Evolutionary conservation across 2,888 invertebrate species (phyloP), one percentile per base, ranked within the genome.

Genomic region (Cantharis rustica): DNA sequence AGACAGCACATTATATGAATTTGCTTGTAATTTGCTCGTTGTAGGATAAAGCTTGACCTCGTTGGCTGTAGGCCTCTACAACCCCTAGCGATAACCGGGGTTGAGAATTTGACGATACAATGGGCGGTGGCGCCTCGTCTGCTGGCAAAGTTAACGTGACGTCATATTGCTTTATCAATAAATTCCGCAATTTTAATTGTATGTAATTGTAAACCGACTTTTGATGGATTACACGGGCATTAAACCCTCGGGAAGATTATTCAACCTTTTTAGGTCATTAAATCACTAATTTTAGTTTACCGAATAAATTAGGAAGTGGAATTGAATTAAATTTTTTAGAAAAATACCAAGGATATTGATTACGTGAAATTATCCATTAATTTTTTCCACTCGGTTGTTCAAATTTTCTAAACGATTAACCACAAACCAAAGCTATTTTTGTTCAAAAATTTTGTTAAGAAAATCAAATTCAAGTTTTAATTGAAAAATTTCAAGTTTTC

Each of bases 121-220:
- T 72, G 69, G 72, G 75, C 72, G 75, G 72, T 75, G 72, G 75
- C 75, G 75, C 72, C 72, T 75, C 72, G 72, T 72, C 75, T 75
- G 68, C 69, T 31, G 68, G 61, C 73, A 73, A 61, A 68, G 62
- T 73, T 66, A n/a, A 31, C 15, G 63, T 75, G 75, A 75, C 75
- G 75, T 75, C 75, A 75, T 27, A 47, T n/a, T 66, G 72, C 75
- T 75, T 75, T 75, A 75, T 75, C 75, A 75, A 75, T 75, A 75
- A 72, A 71, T 75, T 68, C 62, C 73, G 61, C 73, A 72, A 20
- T 73, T 72, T 73, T 68, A 61, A 47, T 47, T 47, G n/a, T 47
- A 47, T 47, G 47, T 47, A 47, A 47, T 47, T 47, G 47, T 47
- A 47, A 47, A 47, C 47, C 47, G 47, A 47, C 47, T 47, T 47